Evolutionary conservation across 2,797 vertebrate species (phyloP).

Genomic region (Balearica regulorum): DNA sequence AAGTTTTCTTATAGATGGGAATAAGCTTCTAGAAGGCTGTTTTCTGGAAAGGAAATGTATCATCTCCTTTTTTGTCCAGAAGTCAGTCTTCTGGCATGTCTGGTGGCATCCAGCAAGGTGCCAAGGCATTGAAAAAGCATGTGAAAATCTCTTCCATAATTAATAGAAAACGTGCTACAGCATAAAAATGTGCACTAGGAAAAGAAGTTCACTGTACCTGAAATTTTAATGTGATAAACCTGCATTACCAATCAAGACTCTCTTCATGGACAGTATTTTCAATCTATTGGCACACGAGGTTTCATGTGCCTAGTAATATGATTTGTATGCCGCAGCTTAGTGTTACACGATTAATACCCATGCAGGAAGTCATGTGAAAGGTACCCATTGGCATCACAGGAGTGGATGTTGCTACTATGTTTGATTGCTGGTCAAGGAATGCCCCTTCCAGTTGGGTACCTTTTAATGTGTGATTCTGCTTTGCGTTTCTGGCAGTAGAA

Average conservation of each 20-base stretch:
- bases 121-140: not conserved
- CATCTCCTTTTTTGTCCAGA: not conserved
- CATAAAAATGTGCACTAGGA: not conserved
- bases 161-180: not conserved
- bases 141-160: not conserved
- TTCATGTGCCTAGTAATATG: not conserved
- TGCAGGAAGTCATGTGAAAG: not conserved
- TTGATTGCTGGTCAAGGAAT: not conserved
- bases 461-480: not conserved
- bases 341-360: not conserved
- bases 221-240: not conserved
- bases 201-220: not conserved
- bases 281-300: not conserved
- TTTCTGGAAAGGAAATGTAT: not conserved
- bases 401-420: not conserved
- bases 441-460: not conserved
- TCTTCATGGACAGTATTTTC: not conserved
- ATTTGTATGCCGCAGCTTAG: not conserved
- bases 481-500: not conserved
- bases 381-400: not conserved
- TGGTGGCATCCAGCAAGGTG: not conserved
- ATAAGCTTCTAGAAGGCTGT: not conserved
- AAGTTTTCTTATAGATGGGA: not conserved
- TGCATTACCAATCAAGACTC: not conserved
- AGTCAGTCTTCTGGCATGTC: not conserved